phyloP scores from a whole-genome alignment of 2,797 vertebrate species.

The Silurus lanzhouensis region DNA sequence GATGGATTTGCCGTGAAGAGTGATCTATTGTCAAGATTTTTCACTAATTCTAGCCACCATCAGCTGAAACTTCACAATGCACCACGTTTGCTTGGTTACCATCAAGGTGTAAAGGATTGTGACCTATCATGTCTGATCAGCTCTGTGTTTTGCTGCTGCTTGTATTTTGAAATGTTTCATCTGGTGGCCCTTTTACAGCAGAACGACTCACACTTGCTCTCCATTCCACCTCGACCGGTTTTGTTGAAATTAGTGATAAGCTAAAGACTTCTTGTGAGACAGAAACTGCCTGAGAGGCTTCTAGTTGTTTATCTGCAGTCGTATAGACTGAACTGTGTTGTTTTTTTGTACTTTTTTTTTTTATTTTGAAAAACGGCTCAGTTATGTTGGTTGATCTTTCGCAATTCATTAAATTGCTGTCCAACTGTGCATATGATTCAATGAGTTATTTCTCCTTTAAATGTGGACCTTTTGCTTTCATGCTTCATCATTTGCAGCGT shows the following conservation, averaged over 20 bases:
- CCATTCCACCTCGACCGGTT: conserved; percentile 44
- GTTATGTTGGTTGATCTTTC: conserved; percentile 58
- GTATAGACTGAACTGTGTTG: conserved; percentile 13
- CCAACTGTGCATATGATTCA: conserved; percentile 11
- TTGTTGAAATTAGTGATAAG: conserved; percentile 20
- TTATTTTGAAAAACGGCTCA: conserved; percentile 50
- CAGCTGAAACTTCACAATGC: conserved; percentile 44
- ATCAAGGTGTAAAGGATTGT: conserved; percentile 11
- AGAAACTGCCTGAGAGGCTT: conserved; percentile 35
- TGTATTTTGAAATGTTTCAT: conserved; percentile 19
- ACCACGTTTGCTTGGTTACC: conserved; percentile 21
- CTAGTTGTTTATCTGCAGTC: conserved; percentile 15
- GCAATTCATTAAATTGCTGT: conserved; percentile 69
- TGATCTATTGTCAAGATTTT: conserved; percentile 4
- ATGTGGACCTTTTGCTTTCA: neutral
- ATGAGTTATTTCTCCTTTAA: neutral
- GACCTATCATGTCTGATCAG: neutral
- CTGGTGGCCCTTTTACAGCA: neutral
- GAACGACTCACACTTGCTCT: conserved; percentile 25
- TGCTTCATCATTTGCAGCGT: neutral
- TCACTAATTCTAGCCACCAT: conserved; percentile 1
- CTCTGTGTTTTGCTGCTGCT: conserved; percentile 18
- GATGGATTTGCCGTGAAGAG: conserved; percentile 27
- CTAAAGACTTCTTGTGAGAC: conserved; percentile 31
- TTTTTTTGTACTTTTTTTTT: conserved; percentile 55